phyloP scores from a whole-genome alignment of 2,797 vertebrate genomes.

The Prionace glauca region DNA sequence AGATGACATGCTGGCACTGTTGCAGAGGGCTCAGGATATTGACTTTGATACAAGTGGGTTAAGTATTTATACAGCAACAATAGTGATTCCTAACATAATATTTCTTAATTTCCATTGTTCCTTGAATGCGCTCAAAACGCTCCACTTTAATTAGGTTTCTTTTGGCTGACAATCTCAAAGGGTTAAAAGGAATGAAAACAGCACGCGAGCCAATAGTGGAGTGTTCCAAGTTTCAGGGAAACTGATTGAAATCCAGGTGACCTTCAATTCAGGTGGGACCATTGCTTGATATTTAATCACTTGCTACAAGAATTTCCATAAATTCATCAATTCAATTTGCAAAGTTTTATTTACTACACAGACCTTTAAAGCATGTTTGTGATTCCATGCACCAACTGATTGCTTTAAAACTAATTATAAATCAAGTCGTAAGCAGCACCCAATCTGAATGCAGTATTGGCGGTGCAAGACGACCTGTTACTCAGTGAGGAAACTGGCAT shows the following conservation, averaged over 20 bases:
- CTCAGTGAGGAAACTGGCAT: constrained; percentile 25
- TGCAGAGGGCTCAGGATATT: neutral
- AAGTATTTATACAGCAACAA: neutral
- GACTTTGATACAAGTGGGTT: neutral
- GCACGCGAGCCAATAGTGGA: neutral
- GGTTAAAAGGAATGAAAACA: neutral
- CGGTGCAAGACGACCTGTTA: constrained; percentile 27
- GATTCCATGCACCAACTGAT: neutral
- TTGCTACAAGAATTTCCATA: constrained; percentile 19
- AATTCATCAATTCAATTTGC: constrained; percentile 28
- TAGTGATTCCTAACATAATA: neutral
- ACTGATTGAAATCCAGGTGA: constrained; percentile 8
- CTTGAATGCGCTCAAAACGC: neutral
- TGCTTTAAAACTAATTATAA: constrained; percentile 26
- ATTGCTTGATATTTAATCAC: constrained; percentile 29
- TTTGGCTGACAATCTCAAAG: neutral
- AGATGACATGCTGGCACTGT: neutral
- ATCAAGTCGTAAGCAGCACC: neutral
- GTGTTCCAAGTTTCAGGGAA: constrained; percentile 13
- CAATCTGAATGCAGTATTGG: constrained; percentile 24
- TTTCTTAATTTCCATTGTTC: constrained; percentile 17
- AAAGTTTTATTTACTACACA: constrained; percentile 14
- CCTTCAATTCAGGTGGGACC: neutral
- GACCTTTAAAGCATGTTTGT: constrained; percentile 15
- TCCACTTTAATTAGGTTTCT: neutral